Conservation (phyloP, 2,888 invertebrate genomes). For the Sicus ferrugineus region DNA sequence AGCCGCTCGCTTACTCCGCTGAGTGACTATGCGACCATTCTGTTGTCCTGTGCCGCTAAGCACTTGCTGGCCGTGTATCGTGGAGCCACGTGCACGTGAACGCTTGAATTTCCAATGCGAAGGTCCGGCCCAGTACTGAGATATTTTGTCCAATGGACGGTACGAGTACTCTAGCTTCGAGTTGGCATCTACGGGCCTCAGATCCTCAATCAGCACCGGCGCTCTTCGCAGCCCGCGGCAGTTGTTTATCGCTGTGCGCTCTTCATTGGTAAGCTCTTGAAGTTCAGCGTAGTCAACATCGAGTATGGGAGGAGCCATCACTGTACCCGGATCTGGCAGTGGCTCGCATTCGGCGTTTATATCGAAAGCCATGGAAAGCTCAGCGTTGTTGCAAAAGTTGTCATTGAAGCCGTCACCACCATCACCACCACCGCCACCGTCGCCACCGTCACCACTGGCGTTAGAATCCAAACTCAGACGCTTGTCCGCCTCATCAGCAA, state of each 20-base stretch:
- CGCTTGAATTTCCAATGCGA: conserved; percentile 80
- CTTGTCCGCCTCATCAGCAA: conserved; percentile 47
- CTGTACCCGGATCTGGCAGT: conserved; percentile 64
- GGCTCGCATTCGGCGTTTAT: conserved; percentile 72
- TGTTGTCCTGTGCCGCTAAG: conserved; percentile 16
- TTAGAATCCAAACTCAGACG: conserved; percentile 33
- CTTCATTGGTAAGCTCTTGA: conserved; percentile 63
- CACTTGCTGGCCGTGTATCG: conserved; percentile 31
- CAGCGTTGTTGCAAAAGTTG: conserved; percentile 56
- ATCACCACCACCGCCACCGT: conserved; percentile 48
- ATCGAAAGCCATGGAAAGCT: conserved; percentile 71
- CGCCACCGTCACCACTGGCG: conserved; percentile 33
- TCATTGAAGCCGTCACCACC: conserved; percentile 58
- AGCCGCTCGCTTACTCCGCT: conserved; percentile 41
- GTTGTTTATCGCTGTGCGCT: conserved; percentile 57
- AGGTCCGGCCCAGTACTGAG: conserved; percentile 80
- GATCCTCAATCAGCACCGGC: conserved; percentile 67
- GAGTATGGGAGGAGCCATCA: conserved; percentile 46
- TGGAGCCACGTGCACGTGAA: conserved; percentile 48
- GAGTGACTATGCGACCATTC: conserved; percentile 27
- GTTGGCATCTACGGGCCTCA: conserved; percentile 68
- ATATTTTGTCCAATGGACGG: conserved; percentile 66
- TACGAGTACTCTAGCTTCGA: conserved; percentile 76
- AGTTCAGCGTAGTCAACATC: conserved; percentile 65
- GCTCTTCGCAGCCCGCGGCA: conserved; percentile 60